Conservation (phyloP, 2,113 vertebrate species). For the Malurus melanocephalus region DNA sequence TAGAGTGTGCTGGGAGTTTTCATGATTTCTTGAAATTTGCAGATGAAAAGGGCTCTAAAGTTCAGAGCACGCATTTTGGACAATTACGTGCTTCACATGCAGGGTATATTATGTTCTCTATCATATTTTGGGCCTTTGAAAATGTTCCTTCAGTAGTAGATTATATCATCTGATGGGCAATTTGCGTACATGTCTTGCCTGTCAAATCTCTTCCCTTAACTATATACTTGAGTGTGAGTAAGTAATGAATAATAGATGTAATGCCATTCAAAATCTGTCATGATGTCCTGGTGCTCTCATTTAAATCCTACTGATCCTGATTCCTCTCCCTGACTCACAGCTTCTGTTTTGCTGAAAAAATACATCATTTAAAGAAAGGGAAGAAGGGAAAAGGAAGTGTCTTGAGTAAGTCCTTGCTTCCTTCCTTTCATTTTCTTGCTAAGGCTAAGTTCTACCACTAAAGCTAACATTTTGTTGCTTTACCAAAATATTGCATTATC, state of each 20-base stretch:
- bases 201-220: constrained; percentile 30
- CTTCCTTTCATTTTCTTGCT: neutral
- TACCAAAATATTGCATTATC: neutral
- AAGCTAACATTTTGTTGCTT: neutral
- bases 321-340: neutral
- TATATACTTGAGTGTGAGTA: constrained; percentile 29
- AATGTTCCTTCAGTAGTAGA: neutral
- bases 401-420: neutral
- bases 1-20: neutral
- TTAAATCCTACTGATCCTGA: neutral
- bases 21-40: constrained; percentile 13
- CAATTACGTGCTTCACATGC: constrained; percentile 5
- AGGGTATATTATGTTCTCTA: constrained; percentile 11
- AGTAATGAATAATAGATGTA: constrained; percentile 58
- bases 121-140: constrained; percentile 20
- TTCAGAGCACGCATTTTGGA: constrained; percentile 4
- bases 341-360: neutral
- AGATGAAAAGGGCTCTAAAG: constrained; percentile 16
- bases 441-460: neutral
- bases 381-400: neutral
- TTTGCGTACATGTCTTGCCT: constrained; percentile 38
- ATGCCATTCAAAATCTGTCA: constrained; percentile 20
- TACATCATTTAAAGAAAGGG: neutral
- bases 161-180: constrained; percentile 39
- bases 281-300: constrained; percentile 6